Percentiles rank a stretch among this genome's conserved stretches.
Conservation (phyloP, 2,888 invertebrate species). For the Coleophora deauratella region DNA sequence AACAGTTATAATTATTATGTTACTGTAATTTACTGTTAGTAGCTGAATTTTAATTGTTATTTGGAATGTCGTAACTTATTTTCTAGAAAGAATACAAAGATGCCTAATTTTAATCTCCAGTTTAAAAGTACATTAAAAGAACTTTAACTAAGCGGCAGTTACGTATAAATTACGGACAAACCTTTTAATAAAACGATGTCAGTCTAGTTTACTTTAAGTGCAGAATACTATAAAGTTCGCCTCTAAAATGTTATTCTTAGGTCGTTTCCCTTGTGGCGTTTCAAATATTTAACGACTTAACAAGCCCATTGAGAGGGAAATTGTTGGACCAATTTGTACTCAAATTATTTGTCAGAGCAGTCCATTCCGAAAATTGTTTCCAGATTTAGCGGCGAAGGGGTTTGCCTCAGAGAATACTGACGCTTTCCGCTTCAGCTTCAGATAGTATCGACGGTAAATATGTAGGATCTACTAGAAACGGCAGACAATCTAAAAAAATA, state of each 20-base stretch:
- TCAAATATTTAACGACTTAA: constrained; percentile 37
- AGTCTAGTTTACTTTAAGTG: constrained; percentile 5
- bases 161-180: no score
- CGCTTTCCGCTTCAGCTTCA: constrained; percentile 36
- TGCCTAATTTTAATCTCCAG: no score
- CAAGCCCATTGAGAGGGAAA: constrained; percentile 47
- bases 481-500: no score
- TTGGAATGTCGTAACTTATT: no score
- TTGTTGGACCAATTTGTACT: constrained; percentile 56
- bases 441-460: constrained; percentile 34
- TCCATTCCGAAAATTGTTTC: constrained; percentile 64
- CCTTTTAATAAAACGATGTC: constrained; percentile 1
- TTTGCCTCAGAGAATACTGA: constrained; percentile 33
- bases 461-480: constrained; percentile 33
- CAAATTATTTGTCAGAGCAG: constrained; percentile 63
- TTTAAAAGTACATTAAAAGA: no score
- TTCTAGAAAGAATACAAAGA: no score
- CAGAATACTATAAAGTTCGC: no score
- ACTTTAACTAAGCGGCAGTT: no score
- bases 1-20: no score
- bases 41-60: no score
- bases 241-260: constrained; percentile 12
- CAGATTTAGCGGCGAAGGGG: constrained; percentile 61
- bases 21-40: no score
- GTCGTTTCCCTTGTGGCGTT: constrained; percentile 17